A percentile compares a stretch with the other conserved stretches of the same genome.
Evolutionary conservation across 2,113 vertebrate species (phyloP).

Genomic region (Ptyas mucosa): DNA sequence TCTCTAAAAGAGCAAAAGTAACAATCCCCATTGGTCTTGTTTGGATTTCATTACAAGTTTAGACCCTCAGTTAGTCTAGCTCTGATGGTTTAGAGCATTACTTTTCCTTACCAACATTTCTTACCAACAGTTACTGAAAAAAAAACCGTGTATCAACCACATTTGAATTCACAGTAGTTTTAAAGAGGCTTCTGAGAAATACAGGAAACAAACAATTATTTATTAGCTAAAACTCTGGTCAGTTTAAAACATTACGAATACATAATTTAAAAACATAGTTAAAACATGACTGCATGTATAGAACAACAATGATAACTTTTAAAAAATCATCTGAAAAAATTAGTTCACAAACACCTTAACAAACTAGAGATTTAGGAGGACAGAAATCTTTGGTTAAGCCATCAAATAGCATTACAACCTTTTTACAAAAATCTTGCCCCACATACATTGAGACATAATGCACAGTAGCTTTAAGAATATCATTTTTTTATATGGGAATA

Average conservation of each 20-base stretch:
- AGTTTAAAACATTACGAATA: neutral
- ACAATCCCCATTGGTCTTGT: neutral
- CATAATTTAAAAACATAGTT: neutral
- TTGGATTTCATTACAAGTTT: neutral
- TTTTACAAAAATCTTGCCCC: neutral
- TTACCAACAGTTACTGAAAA: neutral
- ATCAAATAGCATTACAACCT: neutral
- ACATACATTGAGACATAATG: neutral
- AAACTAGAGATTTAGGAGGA: neutral
- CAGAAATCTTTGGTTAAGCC: neutral
- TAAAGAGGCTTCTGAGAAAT: neutral
- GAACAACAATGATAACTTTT: neutral
- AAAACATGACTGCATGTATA: neutral
- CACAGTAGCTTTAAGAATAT: neutral
- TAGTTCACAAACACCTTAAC: neutral
- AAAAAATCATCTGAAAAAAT: neutral
- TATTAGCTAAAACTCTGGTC: neutral
- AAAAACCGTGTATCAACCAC: neutral
- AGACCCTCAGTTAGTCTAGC: neutral
- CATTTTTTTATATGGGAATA: neutral
- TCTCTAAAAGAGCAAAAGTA: neutral
- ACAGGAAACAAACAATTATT: neutral
- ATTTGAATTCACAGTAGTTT: neutral
- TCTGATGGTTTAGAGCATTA: neutral
- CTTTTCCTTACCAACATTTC: neutral